Evolutionary conservation across 2,888 invertebrate species (phyloP).

Genomic region (Drosophila meridionalis): DNA sequence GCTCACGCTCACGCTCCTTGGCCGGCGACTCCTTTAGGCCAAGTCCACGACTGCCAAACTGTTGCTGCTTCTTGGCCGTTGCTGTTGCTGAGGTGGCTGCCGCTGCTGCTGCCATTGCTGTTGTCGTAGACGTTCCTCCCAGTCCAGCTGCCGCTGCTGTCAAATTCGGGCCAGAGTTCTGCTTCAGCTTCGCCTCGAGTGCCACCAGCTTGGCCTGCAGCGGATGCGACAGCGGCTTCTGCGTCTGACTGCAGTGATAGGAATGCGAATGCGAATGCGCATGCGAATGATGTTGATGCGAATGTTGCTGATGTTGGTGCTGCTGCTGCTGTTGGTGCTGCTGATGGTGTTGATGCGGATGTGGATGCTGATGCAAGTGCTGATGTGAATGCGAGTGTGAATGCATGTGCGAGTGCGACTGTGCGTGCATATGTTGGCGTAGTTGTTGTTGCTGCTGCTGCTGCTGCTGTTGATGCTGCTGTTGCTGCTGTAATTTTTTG

Average conservation of each 20-base stretch:
- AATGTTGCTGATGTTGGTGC: conserved; percentile 13
- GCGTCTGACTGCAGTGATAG: background rate
- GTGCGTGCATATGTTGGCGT: background rate
- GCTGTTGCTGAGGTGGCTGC: background rate
- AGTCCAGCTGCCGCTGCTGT: background rate
- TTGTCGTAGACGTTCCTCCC: background rate
- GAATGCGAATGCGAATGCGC: conserved; percentile 22
- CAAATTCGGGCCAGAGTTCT: conserved; percentile 3
- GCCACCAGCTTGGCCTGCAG: conserved; percentile 37
- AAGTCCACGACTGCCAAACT: conserved; percentile 3
- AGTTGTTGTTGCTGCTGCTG: conserved; percentile 16
- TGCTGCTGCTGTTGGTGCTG: conserved; percentile 8
- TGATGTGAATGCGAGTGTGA: conserved; percentile 3
- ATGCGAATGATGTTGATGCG: conserved; percentile 25
- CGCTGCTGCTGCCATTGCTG: background rate
- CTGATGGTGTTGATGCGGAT: conserved; percentile 12
- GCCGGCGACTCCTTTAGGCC: conserved; percentile 9
- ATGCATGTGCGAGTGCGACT: background rate
- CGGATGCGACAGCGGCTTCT: conserved; percentile 8
- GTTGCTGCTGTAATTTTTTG: conserved; percentile 39
- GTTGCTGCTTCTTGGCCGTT: conserved; percentile 11
- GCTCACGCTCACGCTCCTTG: conserved; percentile 6
- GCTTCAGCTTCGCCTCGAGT: conserved; percentile 40
- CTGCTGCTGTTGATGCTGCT: conserved; percentile 20
- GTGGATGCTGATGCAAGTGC: conserved; percentile 7